Evolutionary conservation across 2,888 invertebrate genomes (phyloP).

Genomic region (Aphidoletes aphidimyza): DNA sequence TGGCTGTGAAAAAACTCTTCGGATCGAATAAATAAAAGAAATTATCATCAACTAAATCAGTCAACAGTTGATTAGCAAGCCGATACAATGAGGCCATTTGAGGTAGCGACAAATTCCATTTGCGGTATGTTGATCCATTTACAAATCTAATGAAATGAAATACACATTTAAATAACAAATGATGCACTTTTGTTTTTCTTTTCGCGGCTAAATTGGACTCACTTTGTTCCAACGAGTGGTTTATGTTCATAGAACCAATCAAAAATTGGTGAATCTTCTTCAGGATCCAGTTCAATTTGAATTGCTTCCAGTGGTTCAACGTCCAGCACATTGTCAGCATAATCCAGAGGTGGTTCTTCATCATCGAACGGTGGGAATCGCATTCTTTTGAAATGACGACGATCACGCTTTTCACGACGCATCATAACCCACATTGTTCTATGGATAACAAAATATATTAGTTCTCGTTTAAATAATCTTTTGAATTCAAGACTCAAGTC

Average conservation of each 20-base stretch:
- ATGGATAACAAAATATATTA: conserved; percentile 56
- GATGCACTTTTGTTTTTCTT: background rate
- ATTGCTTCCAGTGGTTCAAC: conserved; percentile 99
- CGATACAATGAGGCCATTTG: conserved; percentile 98
- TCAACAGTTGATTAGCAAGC: conserved; percentile 95
- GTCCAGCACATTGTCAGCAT: conserved; percentile 98
- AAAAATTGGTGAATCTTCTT: conserved; percentile 90
- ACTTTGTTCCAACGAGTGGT: conserved; percentile 91
- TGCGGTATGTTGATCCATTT: conserved; percentile 96
- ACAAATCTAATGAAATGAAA: conserved; percentile 72
- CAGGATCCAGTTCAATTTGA: conserved; percentile 95
- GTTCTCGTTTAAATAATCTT: no score
- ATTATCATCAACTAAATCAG: conserved; percentile 97
- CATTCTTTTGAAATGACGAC: conserved; percentile 99
- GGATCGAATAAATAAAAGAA: conserved; percentile 99
- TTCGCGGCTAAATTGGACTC: conserved; percentile 61
- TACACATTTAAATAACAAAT: background rate
- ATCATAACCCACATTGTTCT: conserved; percentile 99
- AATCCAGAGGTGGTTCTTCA: conserved; percentile 99
- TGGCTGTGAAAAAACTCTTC: conserved; percentile 99
- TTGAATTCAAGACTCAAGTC: conserved; percentile 48
- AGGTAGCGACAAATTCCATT: conserved; percentile 95
- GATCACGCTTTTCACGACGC: conserved; percentile 97
- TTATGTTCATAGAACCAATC: conserved; percentile 99
- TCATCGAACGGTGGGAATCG: conserved; percentile 99